Percentiles rank a stretch among this genome's conserved stretches.
Evolutionary conservation across 2,797 vertebrate genomes (phyloP).

Genomic region (Gymnoscopelus microlampas): DNA sequence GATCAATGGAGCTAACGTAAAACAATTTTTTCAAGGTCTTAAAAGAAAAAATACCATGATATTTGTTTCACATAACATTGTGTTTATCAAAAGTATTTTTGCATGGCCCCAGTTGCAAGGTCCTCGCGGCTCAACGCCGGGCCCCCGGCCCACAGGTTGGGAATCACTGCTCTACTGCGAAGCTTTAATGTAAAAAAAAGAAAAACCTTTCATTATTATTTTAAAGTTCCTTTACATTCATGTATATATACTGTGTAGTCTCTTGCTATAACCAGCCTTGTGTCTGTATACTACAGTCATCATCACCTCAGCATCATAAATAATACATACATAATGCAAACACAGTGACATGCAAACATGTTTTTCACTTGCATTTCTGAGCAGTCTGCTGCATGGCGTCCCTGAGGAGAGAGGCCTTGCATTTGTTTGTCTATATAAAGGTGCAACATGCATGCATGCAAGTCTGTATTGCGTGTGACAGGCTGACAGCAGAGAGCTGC

Average conservation of each 20-base stretch:
- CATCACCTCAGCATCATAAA: conserved; percentile 56
- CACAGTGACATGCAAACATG: conserved; percentile 72
- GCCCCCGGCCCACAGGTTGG: no score
- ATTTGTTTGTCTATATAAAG: conserved; percentile 44
- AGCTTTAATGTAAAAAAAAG: no score
- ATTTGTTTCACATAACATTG: no score
- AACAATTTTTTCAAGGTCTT: no score
- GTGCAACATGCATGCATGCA: conserved; percentile 17
- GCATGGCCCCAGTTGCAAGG: no score
- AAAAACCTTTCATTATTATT: no score
- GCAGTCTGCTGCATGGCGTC: conserved; percentile 44
- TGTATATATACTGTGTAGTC: background rate
- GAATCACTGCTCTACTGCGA: no score
- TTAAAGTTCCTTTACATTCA: no score
- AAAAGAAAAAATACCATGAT: no score
- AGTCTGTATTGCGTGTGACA: conserved; percentile 36
- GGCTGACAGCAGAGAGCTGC: conserved; percentile 3
- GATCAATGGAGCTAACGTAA: no score
- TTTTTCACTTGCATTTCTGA: conserved; percentile 56
- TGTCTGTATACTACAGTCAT: conserved; percentile 27
- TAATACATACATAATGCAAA: conserved; percentile 69
- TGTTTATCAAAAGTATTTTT: no score
- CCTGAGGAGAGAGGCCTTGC: conserved; percentile 34
- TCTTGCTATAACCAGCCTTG: conserved; percentile 25
- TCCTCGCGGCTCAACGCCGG: no score